A percentile compares a stretch with the other conserved stretches of the same genome.
Evolutionary conservation across 2,888 invertebrate species (phyloP).

Genomic region (Deilephila porcellus): DNA sequence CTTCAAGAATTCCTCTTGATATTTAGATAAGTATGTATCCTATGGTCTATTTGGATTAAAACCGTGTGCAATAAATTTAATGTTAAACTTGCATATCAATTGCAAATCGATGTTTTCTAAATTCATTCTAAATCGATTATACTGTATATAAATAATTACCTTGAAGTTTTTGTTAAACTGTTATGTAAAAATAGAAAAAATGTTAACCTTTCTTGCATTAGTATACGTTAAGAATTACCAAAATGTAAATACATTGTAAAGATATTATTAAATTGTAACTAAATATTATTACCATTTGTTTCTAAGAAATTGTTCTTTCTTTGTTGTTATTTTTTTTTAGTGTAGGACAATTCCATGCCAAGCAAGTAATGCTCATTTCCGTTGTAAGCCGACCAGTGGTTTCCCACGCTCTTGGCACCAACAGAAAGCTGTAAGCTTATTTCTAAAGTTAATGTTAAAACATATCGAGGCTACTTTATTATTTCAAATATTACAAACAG

Average conservation of each 20-base stretch:
- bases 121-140: slow-evolving; percentile 33
- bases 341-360: slow-evolving; percentile 47
- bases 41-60: slow-evolving; percentile 52
- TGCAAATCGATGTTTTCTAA: slow-evolving; percentile 65
- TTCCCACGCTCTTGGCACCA: slow-evolving; percentile 30
- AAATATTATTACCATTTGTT: slow-evolving; percentile 83
- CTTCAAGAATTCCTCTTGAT: slow-evolving; percentile 46
- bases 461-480: slow-evolving; percentile 28
- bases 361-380: slow-evolving; percentile 57
- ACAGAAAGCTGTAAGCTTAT: slow-evolving; percentile 23
- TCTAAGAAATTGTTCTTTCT: slow-evolving; percentile 81
- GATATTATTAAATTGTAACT: slow-evolving; percentile 81
- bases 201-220: slow-evolving; percentile 75
- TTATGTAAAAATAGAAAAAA: slow-evolving; percentile 76
- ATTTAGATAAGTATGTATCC: slow-evolving; percentile 34
- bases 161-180: slow-evolving; percentile 50
- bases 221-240: slow-evolving; percentile 81
- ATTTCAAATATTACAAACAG: slow-evolving; percentile 26
- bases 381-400: slow-evolving; percentile 52
- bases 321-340: slow-evolving; percentile 82
- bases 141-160: slow-evolving; percentile 6
- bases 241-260: slow-evolving; percentile 83
- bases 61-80: slow-evolving; percentile 52
- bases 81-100: slow-evolving; percentile 79
- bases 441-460: neutral